Percentiles rank a stretch among this genome's conserved stretches.
phyloP scores from a whole-genome alignment of 2,888 invertebrate species.

The Cremastobaeus sp. region DNA sequence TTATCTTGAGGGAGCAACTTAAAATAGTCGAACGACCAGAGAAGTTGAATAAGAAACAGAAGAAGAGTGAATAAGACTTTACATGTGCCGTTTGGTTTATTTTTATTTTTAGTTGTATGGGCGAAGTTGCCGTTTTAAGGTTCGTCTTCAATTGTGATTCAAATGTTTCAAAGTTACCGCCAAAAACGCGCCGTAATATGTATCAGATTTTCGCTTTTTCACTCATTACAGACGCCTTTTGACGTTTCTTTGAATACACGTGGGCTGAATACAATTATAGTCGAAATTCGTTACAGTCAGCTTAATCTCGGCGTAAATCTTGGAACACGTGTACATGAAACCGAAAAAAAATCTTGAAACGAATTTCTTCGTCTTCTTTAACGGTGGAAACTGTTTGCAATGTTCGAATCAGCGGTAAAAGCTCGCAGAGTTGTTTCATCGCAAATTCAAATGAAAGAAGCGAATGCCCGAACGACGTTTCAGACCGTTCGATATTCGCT shows the following conservation, averaged over 20 bases:
- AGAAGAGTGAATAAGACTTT: constrained; percentile 39
- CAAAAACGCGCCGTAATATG: too few relatives aligned
- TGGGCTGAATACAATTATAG: too few relatives aligned
- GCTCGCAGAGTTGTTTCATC: constrained; percentile 31
- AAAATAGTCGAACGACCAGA: constrained; percentile 33
- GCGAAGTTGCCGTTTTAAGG: too few relatives aligned
- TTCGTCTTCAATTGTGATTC: too few relatives aligned
- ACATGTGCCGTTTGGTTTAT: constrained; percentile 13
- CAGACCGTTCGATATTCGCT: constrained; percentile 41
- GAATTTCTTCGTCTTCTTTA: constrained; percentile 20
- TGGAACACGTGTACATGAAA: constrained; percentile 1
- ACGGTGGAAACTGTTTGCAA: constrained; percentile 22
- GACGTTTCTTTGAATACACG: too few relatives aligned
- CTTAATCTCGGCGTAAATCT: constrained; percentile 20
- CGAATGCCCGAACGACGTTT: constrained; percentile 26
- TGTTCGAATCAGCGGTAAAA: constrained; percentile 33
- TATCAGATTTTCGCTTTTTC: too few relatives aligned
- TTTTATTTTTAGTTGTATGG: constrained; percentile 24
- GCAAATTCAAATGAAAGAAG: constrained; percentile 42
- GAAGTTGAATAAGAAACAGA: constrained; percentile 28
- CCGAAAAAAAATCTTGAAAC: too few relatives aligned
- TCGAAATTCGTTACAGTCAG: constrained; percentile 16
- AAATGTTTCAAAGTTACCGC: too few relatives aligned
- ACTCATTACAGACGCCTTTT: too few relatives aligned
- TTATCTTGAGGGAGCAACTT: constrained; percentile 42